Percentiles rank a stretch among this genome's conserved stretches.
phyloP scores from a whole-genome alignment of 2,797 vertebrate genomes.

The Apodemus agrarius region DNA sequence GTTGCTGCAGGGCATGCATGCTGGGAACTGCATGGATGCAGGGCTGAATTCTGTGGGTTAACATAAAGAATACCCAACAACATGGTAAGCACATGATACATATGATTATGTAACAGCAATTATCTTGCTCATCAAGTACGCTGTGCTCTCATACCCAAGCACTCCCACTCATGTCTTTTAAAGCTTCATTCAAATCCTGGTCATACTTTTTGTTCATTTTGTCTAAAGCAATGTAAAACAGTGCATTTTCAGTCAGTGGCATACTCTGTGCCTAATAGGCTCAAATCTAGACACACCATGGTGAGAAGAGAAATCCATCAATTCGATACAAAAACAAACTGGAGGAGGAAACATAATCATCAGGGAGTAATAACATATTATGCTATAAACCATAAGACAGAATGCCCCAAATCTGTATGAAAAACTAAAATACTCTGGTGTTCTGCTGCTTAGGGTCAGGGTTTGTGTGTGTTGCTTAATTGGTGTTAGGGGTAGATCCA shows the following conservation, averaged over 20 bases:
- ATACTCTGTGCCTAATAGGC: background rate
- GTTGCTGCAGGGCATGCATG: background rate
- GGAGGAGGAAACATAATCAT: background rate
- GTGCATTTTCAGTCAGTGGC: background rate
- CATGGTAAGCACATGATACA: background rate
- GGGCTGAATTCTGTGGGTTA: background rate
- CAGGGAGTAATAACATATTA: background rate
- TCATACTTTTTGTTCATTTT: background rate
- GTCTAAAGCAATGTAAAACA: background rate
- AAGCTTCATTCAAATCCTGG: background rate
- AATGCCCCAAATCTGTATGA: background rate
- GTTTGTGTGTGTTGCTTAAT: background rate
- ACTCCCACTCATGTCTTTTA: background rate
- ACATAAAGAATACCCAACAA: background rate
- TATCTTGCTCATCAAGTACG: background rate
- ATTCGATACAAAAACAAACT: background rate
- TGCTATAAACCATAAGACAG: background rate
- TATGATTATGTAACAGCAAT: background rate
- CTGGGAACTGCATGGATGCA: background rate
- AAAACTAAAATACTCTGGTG: background rate
- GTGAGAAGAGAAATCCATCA: background rate
- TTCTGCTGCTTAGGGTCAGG: background rate
- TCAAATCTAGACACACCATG: background rate
- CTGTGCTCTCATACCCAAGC: background rate
- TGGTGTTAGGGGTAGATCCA: background rate